A percentile compares a stretch with the other conserved stretches of the same genome.
Conservation (phyloP, 2,797 vertebrate genomes). For the Spea hammondii region DNA sequence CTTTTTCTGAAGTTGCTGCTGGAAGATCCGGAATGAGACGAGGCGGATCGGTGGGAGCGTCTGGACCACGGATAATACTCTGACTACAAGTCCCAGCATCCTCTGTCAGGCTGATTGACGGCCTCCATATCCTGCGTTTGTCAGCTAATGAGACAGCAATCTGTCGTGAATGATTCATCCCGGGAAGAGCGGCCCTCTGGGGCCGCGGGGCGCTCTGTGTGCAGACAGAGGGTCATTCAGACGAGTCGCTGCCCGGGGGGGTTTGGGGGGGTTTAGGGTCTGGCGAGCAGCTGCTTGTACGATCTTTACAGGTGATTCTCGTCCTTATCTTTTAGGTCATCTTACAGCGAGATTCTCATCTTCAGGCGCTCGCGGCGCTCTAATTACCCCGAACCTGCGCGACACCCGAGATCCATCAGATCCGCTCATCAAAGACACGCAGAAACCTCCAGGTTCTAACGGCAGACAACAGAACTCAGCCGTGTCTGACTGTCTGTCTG, state of each 20-base stretch:
- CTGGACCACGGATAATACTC: no score
- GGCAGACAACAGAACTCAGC: background rate
- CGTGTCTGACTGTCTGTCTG: no score
- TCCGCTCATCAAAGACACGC: constrained; percentile 20
- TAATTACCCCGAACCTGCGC: constrained; percentile 54
- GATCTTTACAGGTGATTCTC: constrained; percentile 57
- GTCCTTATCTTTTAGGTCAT: constrained; percentile 60
- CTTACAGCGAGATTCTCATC: constrained; percentile 57
- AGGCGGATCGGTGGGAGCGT: no score
- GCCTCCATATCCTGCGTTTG: no score
- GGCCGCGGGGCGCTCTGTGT: constrained; percentile 3
- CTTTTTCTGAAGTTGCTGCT: no score
- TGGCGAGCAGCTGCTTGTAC: constrained; percentile 56
- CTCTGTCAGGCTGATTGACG: no score
- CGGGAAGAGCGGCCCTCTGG: no score
- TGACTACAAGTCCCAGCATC: no score
- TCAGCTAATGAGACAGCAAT: no score
- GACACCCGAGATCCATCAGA: constrained; percentile 43
- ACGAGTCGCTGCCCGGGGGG: constrained; percentile 43
- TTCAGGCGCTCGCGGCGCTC: constrained; percentile 56
- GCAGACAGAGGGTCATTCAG: constrained; percentile 34
- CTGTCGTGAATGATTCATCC: no score
- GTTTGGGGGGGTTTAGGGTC: constrained; percentile 55
- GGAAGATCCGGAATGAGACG: no score
- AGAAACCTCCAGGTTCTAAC: constrained; percentile 8